Percentiles rank a stretch among this genome's conserved stretches.
phyloP scores from a whole-genome alignment of 1,140 invertebrate species.

The Orchesella cincta region DNA sequence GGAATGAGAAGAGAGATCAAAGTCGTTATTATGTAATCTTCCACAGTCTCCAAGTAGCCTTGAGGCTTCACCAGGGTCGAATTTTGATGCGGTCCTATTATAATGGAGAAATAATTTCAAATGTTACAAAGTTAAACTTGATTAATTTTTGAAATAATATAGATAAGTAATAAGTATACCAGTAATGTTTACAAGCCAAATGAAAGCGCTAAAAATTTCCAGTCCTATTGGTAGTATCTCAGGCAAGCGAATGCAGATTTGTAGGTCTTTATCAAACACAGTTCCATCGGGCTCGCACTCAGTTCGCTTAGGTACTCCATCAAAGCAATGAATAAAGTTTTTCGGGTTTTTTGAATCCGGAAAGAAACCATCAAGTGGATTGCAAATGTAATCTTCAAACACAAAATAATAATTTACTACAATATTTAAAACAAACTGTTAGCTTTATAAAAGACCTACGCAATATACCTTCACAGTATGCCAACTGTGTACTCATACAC shows the following conservation, averaged over 20 bases:
- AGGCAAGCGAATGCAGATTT: background rate
- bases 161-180: background rate
- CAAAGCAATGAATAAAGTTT: background rate
- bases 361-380: background rate
- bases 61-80: background rate
- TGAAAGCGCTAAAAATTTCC: background rate
- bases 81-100: background rate
- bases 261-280: background rate
- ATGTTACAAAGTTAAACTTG: no score
- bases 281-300: background rate
- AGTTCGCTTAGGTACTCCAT: background rate
- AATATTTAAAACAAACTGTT: background rate
- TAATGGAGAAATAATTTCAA: background rate
- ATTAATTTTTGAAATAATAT: background rate
- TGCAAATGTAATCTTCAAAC: background rate
- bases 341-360: background rate
- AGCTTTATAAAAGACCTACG: background rate
- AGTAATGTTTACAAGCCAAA: background rate
- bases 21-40: background rate
- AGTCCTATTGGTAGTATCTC: background rate
- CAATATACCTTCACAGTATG: background rate
- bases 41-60: background rate
- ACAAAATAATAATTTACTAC: background rate
- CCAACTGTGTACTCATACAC: background rate
- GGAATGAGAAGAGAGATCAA: no score